Percentiles rank a stretch among this genome's conserved stretches.
phyloP scores from a whole-genome alignment of 2,113 vertebrate species.

The Myiagra hebetior region DNA sequence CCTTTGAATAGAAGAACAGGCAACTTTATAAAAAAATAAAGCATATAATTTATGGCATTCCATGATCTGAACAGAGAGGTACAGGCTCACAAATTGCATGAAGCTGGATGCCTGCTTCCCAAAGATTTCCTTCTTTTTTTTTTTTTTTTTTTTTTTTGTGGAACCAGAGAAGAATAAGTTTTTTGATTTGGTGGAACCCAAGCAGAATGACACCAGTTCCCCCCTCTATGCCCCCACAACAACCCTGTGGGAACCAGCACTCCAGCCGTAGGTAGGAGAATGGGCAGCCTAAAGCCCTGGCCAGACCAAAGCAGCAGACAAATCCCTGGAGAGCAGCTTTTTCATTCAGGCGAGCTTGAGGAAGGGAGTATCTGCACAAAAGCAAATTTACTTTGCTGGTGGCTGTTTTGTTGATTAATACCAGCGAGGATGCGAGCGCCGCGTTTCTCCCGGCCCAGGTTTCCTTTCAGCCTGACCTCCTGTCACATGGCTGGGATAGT shows the following conservation, averaged over 20 bases:
- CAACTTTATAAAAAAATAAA: neutral
- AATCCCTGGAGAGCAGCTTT: slow-evolving; percentile 52
- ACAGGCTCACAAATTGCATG: neutral
- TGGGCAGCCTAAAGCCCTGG: neutral
- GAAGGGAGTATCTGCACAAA: slow-evolving; percentile 65
- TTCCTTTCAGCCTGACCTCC: slow-evolving; percentile 46
- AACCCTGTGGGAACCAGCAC: neutral
- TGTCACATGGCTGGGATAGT: slow-evolving; percentile 7
- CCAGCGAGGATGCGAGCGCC: slow-evolving; percentile 10
- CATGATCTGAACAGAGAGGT: neutral
- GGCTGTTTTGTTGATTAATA: slow-evolving; percentile 50
- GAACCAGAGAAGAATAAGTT: too few species aligned
- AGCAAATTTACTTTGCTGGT: slow-evolving; percentile 68
- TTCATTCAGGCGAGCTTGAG: slow-evolving; percentile 49
- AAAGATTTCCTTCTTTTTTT: neutral
- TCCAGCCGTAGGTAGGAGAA: neutral
- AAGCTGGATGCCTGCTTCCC: neutral
- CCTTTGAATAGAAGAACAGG: neutral
- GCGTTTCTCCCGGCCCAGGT: slow-evolving; percentile 4
- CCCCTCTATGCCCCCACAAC: neutral
- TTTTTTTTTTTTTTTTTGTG: too few species aligned
- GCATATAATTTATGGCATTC: neutral
- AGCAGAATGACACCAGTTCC: neutral
- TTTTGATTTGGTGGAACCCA: neutral
- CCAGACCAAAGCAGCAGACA: neutral